These are phyloP conservation scores for Coptodon rendalli DNA, from an alignment of 2,113 vertebrate genomes.

Conservation along the genomic window DNA sequence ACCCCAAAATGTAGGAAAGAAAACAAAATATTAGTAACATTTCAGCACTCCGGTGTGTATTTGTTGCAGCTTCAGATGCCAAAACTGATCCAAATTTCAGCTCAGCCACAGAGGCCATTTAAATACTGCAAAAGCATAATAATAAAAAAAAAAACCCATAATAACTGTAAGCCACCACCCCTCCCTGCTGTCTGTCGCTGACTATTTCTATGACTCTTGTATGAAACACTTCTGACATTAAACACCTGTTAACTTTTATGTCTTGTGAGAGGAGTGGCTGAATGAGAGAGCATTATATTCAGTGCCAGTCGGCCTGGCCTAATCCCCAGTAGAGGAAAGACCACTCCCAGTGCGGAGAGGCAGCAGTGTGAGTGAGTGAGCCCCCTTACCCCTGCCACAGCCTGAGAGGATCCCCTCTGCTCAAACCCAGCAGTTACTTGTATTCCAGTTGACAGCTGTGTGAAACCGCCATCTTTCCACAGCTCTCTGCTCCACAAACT, in stretches of 20 bases:
- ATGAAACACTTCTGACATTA: constrained; percentile 63
- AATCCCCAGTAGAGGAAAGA: constrained; percentile 68
- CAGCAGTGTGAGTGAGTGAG: constrained; percentile 16
- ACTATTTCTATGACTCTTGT: constrained; percentile 41
- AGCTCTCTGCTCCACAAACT: constrained; percentile 20
- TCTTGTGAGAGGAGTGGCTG: constrained; percentile 55
- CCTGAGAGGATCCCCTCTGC: constrained; percentile 19
- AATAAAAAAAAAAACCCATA: not conserved
- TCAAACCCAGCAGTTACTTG: constrained; percentile 23
- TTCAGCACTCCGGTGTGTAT: not conserved
- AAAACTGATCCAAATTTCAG: constrained; percentile 1
- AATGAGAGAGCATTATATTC: constrained; percentile 59
- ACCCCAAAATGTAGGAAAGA: not conserved
- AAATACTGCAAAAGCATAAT: constrained; percentile 12
- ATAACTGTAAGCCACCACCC: not conserved
- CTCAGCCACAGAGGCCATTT: constrained; percentile 1
- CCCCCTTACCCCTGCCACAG: constrained; percentile 28
- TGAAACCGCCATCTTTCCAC: constrained; percentile 52
- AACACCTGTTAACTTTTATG: constrained; percentile 75
- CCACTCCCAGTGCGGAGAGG: constrained; percentile 50
- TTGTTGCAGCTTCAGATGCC: constrained; percentile 7
- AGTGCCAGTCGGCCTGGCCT: constrained; percentile 31
- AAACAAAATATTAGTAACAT: not conserved
- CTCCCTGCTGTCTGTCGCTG: constrained; percentile 54
- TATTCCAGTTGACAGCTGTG: constrained; percentile 51